A percentile compares a stretch with the other conserved stretches of the same genome.
phyloP scores from a whole-genome alignment of 2,113 vertebrate species.

The Heterochromis multidens region DNA sequence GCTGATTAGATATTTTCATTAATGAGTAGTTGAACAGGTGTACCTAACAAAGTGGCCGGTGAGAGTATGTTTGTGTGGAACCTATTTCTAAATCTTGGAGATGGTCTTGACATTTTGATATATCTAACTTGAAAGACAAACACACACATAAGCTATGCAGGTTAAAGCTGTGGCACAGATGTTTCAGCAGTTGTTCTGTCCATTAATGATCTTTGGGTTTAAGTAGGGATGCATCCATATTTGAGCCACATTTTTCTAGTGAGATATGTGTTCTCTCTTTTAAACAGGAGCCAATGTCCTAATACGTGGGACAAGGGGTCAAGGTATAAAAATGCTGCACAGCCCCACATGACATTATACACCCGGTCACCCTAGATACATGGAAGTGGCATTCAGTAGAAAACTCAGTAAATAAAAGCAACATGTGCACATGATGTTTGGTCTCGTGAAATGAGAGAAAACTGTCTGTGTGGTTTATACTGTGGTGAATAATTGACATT shows the following conservation, averaged over 20 bases:
- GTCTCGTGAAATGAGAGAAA: not conserved
- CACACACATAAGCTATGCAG: not conserved
- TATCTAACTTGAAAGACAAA: not conserved
- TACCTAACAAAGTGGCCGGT: not conserved
- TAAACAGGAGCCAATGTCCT: not conserved
- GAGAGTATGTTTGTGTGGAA: not conserved
- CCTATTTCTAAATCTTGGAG: not conserved
- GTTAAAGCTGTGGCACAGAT: not conserved
- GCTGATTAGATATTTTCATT: not conserved
- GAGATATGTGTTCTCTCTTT: not conserved
- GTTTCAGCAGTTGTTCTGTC: not conserved
- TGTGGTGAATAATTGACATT: not conserved
- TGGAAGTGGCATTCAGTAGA: not conserved
- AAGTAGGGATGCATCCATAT: not conserved
- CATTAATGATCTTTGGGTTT: not conserved
- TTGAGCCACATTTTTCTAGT: not conserved
- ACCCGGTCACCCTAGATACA: not conserved
- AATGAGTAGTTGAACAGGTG: not conserved
- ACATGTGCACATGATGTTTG: not conserved
- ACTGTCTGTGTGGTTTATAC: not conserved
- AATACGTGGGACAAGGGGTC: not conserved
- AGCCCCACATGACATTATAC: not conserved
- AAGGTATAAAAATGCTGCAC: not conserved
- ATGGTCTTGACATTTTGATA: not conserved
- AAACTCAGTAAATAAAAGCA: not conserved